A percentile compares a stretch with the other conserved stretches of the same genome.
Conservation (phyloP, 2,888 invertebrate species). For the Euphydryas editha region DNA sequence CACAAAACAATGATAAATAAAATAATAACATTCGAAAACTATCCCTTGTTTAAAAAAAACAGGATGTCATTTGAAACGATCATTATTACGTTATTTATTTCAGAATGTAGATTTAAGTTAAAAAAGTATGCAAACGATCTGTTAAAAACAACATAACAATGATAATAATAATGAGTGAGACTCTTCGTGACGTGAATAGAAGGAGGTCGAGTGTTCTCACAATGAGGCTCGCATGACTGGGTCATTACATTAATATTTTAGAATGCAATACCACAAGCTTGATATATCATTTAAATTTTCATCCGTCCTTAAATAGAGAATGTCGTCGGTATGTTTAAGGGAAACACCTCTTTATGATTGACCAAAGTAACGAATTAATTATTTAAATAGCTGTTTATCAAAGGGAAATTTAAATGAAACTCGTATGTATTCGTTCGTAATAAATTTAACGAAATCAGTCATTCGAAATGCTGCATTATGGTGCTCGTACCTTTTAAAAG, state of each 20-base stretch:
- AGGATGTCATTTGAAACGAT: too few species aligned
- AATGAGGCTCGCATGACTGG: conserved; percentile 33
- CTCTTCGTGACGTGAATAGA: conserved; percentile 27
- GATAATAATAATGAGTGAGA: conserved; percentile 31
- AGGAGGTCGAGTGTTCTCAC: conserved; percentile 38
- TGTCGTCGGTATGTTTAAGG: too few species aligned
- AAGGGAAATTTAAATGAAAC: not conserved
- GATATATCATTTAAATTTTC: conserved; percentile 26
- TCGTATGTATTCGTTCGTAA: not conserved
- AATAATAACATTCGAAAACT: too few species aligned
- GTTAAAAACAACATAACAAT: conserved; percentile 29
- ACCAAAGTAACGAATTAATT: not conserved
- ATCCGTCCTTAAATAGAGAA: not conserved
- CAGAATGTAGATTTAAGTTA: too few species aligned
- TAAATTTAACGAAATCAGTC: not conserved
- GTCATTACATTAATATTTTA: conserved; percentile 40
- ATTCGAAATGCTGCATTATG: conserved; percentile 6
- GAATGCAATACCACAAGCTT: conserved; percentile 27
- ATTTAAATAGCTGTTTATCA: not conserved
- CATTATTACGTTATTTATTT: too few species aligned
- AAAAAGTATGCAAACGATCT: conserved; percentile 20
- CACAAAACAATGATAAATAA: too few species aligned
- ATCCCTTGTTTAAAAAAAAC: too few species aligned
- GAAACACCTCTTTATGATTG: not conserved
- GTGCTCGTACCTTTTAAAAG: conserved; percentile 17